phyloP scores from a whole-genome alignment of 2,888 invertebrate species.

The Iphiclides podalirius region DNA sequence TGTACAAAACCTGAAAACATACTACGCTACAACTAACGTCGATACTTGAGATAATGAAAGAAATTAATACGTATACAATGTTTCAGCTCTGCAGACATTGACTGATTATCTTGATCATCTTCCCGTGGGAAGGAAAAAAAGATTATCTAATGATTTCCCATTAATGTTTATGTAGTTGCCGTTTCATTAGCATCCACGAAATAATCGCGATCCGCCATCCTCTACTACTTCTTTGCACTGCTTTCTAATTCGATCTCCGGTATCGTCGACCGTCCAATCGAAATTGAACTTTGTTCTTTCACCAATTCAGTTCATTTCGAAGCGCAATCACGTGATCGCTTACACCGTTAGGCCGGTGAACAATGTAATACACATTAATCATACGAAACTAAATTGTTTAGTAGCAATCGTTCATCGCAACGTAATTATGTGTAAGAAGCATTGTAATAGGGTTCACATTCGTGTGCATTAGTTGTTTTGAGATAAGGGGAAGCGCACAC shows the following conservation, averaged over 20 bases:
- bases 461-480: slow-evolving; percentile 16
- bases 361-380: slow-evolving; percentile 69
- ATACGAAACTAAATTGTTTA: slow-evolving; percentile 73
- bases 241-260: slow-evolving; percentile 55
- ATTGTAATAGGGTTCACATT: slow-evolving; percentile 35
- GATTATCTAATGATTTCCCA: slow-evolving; percentile 24
- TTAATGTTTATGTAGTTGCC: slow-evolving; percentile 31
- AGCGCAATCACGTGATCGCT: slow-evolving; percentile 30
- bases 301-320: slow-evolving; percentile 30
- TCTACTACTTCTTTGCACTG: slow-evolving; percentile 58
- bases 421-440: slow-evolving; percentile 35
- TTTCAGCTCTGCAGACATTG: slow-evolving; percentile 40
- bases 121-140: slow-evolving; percentile 35
- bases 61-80: too few species aligned
- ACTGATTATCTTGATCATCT: slow-evolving; percentile 40
- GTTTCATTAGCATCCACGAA: slow-evolving; percentile 44
- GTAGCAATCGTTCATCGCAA: slow-evolving; percentile 38
- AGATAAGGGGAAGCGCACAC: slow-evolving; percentile 52
- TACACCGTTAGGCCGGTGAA: slow-evolving; percentile 35
- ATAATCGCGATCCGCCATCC: slow-evolving; percentile 60
- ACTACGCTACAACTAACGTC: too few species aligned
- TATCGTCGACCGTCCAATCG: slow-evolving; percentile 25
- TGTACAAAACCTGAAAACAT: too few species aligned
- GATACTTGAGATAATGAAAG: too few species aligned
- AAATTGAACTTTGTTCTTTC: slow-evolving; percentile 26